phyloP scores from a whole-genome alignment of 1,140 invertebrate species.

The Bombus difficillimus region DNA sequence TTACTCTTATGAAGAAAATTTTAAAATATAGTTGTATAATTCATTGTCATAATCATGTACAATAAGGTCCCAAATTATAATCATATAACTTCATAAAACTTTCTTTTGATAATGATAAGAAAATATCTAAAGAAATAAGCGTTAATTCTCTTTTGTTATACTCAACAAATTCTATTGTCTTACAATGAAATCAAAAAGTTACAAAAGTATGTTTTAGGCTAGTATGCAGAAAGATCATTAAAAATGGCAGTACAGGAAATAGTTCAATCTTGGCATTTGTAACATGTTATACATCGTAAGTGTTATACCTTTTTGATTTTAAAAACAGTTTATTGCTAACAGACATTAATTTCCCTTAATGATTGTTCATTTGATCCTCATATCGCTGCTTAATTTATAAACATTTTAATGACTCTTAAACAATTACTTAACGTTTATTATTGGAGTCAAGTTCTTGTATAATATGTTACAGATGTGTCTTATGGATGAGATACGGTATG shows the following conservation, averaged over 20 bases:
- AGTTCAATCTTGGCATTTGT: conserved; percentile 89
- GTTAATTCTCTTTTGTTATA: conserved; percentile 28
- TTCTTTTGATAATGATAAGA: conserved; percentile 29
- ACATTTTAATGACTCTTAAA: background rate
- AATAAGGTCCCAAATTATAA: background rate
- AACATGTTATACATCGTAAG: conserved; percentile 90
- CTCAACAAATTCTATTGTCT: conserved; percentile 45
- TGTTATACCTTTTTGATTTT: conserved; percentile 54
- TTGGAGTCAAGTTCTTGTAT: conserved; percentile 23
- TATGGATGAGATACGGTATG: conserved; percentile 89
- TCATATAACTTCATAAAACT: background rate
- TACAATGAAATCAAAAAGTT: conserved; percentile 30
- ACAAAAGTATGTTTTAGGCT: conserved; percentile 82
- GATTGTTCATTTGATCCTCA: background rate
- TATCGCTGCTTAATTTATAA: background rate
- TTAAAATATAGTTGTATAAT: conserved; percentile 35
- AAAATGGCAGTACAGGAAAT: conserved; percentile 87
- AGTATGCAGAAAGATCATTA: conserved; percentile 87
- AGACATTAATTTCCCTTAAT: background rate
- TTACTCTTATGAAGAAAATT: background rate
- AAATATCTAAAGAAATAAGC: conserved; percentile 21
- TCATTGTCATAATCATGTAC: conserved; percentile 11
- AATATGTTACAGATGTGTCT: conserved; percentile 82
- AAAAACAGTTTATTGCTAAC: conserved; percentile 1
- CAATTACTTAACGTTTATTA: background rate